Evolutionary conservation across 2,888 invertebrate genomes (phyloP).

Genomic region (Glaucopsyche alexis): DNA sequence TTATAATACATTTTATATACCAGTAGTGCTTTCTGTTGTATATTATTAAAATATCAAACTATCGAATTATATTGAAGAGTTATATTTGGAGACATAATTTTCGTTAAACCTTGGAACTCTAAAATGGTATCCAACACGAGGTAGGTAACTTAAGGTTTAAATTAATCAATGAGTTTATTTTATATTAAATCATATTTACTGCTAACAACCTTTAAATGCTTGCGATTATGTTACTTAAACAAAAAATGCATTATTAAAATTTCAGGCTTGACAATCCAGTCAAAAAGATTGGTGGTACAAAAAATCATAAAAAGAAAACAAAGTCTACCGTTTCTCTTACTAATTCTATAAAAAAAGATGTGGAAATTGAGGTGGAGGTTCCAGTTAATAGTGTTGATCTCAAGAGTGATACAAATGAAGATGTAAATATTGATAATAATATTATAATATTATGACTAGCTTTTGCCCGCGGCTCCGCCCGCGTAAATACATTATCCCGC

Average conservation of each 20-base stretch:
- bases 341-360: background rate
- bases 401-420: background rate
- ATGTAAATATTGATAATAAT: too few relatives aligned
- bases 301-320: background rate
- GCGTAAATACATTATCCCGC: too few relatives aligned
- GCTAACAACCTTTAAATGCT: background rate
- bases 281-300: background rate
- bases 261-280: background rate
- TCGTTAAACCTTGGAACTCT: background rate
- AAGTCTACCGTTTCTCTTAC: background rate
- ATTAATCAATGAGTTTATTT: background rate
- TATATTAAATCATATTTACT: background rate
- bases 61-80: background rate
- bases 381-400: background rate
- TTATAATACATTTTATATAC: too few relatives aligned
- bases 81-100: background rate
- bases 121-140: conserved; percentile 20
- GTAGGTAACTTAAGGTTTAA: background rate
- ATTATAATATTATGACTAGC: too few relatives aligned
- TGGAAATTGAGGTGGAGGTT: background rate
- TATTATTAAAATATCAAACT: background rate
- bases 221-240: background rate
- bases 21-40: too few relatives aligned
- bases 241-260: background rate
- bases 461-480: too few relatives aligned